Evolutionary conservation across 2,797 vertebrate genomes (phyloP).

Genomic region (Morus bassanus): DNA sequence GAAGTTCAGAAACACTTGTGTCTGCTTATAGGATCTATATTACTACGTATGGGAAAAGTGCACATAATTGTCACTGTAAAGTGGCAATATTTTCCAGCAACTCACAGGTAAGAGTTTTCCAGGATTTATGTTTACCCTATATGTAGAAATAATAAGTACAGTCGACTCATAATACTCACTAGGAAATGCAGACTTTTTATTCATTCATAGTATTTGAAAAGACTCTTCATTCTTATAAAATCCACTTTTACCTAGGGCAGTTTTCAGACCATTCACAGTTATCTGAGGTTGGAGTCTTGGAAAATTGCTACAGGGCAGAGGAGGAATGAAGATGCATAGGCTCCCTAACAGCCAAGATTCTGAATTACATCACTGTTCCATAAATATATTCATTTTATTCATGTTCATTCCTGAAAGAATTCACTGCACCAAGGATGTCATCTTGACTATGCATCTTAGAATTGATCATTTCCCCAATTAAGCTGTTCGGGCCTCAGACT

Average conservation of each 20-base stretch:
- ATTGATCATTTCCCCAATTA: constrained; percentile 67
- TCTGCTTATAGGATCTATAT: background rate
- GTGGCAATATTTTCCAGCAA: background rate
- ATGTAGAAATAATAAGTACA: background rate
- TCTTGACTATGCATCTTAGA: constrained; percentile 55
- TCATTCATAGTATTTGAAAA: constrained; percentile 11
- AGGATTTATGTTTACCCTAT: background rate
- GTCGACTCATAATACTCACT: background rate
- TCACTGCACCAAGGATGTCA: constrained; percentile 45
- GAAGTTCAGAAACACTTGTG: background rate
- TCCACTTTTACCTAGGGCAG: background rate
- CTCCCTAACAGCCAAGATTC: constrained; percentile 50
- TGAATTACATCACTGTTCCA: constrained; percentile 70
- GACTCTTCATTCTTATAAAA: constrained; percentile 18
- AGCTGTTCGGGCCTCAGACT: constrained; percentile 54
- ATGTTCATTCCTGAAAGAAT: constrained; percentile 64
- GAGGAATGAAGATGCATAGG: constrained; percentile 44
- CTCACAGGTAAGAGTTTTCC: background rate
- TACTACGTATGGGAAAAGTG: background rate
- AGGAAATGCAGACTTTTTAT: background rate
- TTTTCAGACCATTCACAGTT: constrained; percentile 31
- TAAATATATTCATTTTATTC: constrained; percentile 74
- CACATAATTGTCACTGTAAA: background rate
- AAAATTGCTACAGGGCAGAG: constrained; percentile 27
- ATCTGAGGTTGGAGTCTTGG: constrained; percentile 3